Conservation (phyloP, 2,113 vertebrate genomes). For the Galbula dea region DNA sequence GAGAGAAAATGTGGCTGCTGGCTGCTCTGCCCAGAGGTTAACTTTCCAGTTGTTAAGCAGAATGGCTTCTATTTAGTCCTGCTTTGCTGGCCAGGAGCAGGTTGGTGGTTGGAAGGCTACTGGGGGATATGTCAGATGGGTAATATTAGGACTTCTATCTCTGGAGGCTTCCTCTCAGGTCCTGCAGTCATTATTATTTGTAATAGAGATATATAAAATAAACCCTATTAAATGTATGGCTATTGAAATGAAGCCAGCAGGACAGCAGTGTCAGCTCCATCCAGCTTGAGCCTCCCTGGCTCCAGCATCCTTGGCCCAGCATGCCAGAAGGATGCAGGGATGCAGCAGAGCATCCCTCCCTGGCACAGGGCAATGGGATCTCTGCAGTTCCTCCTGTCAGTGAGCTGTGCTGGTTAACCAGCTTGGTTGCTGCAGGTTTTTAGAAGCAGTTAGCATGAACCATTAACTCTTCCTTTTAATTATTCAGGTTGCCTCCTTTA, state of each 20-base stretch:
- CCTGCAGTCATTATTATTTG: neutral
- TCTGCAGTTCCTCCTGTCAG: neutral
- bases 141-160: neutral
- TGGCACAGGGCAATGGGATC: accelerated
- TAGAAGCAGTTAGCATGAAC: slow-evolving; percentile 16
- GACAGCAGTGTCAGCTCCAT: accelerated
- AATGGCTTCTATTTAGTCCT: neutral
- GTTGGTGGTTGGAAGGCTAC: neutral
- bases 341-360: neutral
- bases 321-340: accelerated
- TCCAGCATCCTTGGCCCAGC: neutral
- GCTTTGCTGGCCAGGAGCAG: neutral
- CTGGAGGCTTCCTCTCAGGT: neutral
- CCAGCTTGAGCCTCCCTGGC: neutral
- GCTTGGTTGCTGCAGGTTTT: neutral
- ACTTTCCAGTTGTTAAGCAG: neutral
- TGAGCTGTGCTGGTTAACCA: neutral
- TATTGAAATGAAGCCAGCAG: too few relatives aligned
- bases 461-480: slow-evolving; percentile 59
- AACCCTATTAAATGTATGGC: too few relatives aligned
- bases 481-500: slow-evolving; percentile 46
- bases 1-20: neutral
- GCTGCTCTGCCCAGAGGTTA: neutral
- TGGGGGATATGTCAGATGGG: neutral
- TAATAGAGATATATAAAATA: neutral